Conservation (phyloP, 2,113 vertebrate species). For the Heloderma charlesbogerti region DNA sequence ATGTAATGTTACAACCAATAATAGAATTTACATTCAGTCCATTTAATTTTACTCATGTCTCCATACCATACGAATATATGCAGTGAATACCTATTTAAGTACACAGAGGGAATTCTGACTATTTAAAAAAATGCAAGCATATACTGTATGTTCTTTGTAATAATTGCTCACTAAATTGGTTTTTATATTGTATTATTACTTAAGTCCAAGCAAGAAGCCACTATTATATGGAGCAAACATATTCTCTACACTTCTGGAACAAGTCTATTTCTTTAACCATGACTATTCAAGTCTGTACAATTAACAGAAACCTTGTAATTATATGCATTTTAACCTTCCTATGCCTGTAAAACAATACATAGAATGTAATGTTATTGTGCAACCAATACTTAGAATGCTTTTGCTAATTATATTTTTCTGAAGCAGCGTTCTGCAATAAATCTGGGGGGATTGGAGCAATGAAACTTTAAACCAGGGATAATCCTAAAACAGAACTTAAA, state of each 20-base stretch:
- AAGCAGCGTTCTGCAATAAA: constrained; percentile 46
- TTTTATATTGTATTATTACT: background rate
- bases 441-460: constrained; percentile 22
- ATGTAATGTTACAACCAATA: background rate
- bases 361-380: constrained; percentile 28
- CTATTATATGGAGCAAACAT: background rate
- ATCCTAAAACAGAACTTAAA: constrained; percentile 30
- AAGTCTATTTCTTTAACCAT: constrained; percentile 20
- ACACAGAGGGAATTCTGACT: background rate
- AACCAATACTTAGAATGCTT: constrained; percentile 31
- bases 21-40: background rate
- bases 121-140: background rate
- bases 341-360: constrained; percentile 42
- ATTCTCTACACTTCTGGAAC: background rate
- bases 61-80: background rate
- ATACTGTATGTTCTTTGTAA: too few species aligned
- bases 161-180: too few species aligned
- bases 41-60: background rate
- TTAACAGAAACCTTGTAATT: constrained; percentile 51
- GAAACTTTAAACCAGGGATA: constrained; percentile 43
- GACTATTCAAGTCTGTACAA: constrained; percentile 18
- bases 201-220: background rate
- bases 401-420: constrained; percentile 51
- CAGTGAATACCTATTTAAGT: background rate
- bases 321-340: constrained; percentile 40